Conservation (phyloP, 2,888 invertebrate species). For the Cecidostiba fungosa region DNA sequence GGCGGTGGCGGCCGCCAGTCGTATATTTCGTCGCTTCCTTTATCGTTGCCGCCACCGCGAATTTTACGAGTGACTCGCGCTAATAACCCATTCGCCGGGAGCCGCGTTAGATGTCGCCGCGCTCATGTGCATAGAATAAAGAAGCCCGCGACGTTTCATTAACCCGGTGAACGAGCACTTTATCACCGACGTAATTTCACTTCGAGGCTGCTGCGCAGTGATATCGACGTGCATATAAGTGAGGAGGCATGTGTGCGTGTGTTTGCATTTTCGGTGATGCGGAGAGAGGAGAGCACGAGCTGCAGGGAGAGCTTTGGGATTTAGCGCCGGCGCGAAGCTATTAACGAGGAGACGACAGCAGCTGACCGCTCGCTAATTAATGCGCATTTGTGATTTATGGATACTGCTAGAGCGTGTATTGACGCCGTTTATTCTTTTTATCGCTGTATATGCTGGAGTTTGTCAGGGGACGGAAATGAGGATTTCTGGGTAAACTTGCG, state of each 20-base stretch:
- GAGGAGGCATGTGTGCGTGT: background rate
- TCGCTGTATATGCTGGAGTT: constrained; percentile 21
- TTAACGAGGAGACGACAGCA: constrained; percentile 55
- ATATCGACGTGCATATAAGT: constrained; percentile 58
- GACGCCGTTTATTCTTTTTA: background rate
- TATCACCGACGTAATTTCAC: constrained; percentile 72
- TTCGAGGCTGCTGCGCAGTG: constrained; percentile 62
- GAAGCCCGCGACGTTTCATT: constrained; percentile 68
- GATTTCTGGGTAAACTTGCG: constrained; percentile 2
- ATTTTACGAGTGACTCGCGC: constrained; percentile 69
- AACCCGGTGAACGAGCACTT: constrained; percentile 68
- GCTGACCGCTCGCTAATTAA: constrained; percentile 42
- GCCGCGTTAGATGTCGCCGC: constrained; percentile 72
- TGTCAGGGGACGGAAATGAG: background rate
- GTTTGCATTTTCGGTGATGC: constrained; percentile 37
- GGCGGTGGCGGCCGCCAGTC: constrained; percentile 50
- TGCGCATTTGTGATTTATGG: constrained; percentile 33
- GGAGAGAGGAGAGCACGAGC: too few relatives aligned
- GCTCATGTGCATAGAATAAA: constrained; percentile 39
- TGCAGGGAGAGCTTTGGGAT: background rate
- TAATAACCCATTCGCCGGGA: constrained; percentile 71
- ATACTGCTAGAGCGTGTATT: background rate
- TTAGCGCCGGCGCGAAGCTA: constrained; percentile 22
- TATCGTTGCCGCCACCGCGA: constrained; percentile 58
- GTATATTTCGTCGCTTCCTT: constrained; percentile 69